phyloP scores from a whole-genome alignment of 2,113 vertebrate species.

The Takifugu bimaculatus region DNA sequence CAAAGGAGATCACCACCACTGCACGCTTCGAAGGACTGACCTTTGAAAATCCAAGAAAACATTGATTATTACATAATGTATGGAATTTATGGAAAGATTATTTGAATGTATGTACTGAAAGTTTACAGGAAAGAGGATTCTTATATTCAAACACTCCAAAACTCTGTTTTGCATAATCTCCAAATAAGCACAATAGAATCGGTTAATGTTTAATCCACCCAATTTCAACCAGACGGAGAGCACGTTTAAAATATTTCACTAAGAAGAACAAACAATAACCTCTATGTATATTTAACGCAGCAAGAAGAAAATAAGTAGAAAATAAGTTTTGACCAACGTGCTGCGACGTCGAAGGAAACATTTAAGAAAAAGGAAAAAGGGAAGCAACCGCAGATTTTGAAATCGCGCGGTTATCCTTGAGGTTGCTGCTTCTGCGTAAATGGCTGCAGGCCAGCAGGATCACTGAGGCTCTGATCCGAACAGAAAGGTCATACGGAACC shows the following conservation, averaged over 20 bases:
- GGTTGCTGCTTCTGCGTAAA: slow-evolving; percentile 52
- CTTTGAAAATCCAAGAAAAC: too few relatives aligned
- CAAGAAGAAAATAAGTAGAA: slow-evolving; percentile 44
- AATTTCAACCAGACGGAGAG: slow-evolving; percentile 36
- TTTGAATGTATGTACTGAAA: not conserved
- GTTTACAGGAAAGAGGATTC: not conserved
- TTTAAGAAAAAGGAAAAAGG: slow-evolving; percentile 59
- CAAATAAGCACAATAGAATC: not conserved
- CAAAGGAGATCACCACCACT: too few relatives aligned
- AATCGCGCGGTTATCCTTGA: slow-evolving; percentile 58
- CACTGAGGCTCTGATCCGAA: slow-evolving; percentile 30
- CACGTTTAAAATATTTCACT: slow-evolving; percentile 6
- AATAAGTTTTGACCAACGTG: slow-evolving; percentile 35
- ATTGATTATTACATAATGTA: too few relatives aligned
- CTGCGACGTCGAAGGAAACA: slow-evolving; percentile 54
- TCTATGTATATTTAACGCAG: slow-evolving; percentile 46
- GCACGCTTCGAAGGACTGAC: too few relatives aligned
- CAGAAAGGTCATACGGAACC: slow-evolving; percentile 18
- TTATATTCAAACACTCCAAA: too few relatives aligned
- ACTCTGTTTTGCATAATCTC: too few relatives aligned
- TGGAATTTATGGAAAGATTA: too few relatives aligned
- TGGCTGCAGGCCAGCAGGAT: slow-evolving; percentile 49
- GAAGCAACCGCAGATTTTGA: slow-evolving; percentile 56
- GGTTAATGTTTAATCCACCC: slow-evolving; percentile 19
- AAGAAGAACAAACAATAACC: slow-evolving; percentile 22